Evolutionary conservation across 2,888 invertebrate species (phyloP), one percentile per base, ranked within the genome.

Genomic region (Oligia latruncula): DNA sequence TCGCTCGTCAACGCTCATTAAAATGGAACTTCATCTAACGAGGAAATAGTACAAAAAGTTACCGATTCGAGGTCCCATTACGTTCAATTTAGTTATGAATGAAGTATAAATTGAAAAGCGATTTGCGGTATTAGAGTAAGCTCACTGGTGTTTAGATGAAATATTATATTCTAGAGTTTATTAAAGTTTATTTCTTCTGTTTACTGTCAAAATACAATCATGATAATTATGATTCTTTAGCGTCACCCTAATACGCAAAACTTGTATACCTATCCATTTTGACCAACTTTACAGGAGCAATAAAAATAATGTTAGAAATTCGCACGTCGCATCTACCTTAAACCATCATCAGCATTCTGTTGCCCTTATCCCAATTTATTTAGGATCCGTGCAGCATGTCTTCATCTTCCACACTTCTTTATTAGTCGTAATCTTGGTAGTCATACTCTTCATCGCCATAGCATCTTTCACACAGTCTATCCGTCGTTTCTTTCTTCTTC

Each of bases 11-110:
- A 64, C 86, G 70, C 75, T 85, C 85, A 85, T 86, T 85, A 85
- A 83, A 83, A 86, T 64, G 20, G 52, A 75, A 72, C 70, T 77
- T 66, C 74, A 65, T 65, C 9, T 85, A 86, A 85, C 80, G 77
- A 85, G 83, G 68, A 75, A 83, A 77, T 72, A 67, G 68, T 67
- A 81, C 83, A 87, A 86, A 86, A 83, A 81, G 72, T 79, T 71
- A 65, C 72, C 65, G 75, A 82, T 82, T 77, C 72, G 62, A 79
- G 73, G 66, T 76, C 75, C 78, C 62, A 80, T 78, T 64, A n/a
- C 64, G 43, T 86, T 83, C 62, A 74, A 78, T 80, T 82, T 23
- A 75, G 23, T 65, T 35, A 11, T 68, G 35, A 40, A 55, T 74
- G 8, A 43, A 9, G 43, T 62, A 79, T 0, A 55, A 68, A 52